These are phyloP conservation scores for Macroglossus sobrinus DNA, from an alignment of 2,113 vertebrate genomes.

Conservation along the genomic window DNA sequence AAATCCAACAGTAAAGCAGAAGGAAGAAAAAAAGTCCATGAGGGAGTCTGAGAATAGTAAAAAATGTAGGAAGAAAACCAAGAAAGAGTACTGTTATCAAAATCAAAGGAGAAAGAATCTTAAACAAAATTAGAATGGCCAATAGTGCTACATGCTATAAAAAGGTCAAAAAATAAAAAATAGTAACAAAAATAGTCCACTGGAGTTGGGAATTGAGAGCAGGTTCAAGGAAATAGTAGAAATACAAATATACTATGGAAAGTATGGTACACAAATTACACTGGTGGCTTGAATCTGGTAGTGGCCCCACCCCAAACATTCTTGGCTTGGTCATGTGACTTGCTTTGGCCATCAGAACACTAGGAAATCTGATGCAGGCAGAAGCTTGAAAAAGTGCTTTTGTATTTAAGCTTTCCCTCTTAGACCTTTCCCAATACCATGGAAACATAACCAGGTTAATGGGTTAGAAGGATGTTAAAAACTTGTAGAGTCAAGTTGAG, in stretches of 20 bases:
- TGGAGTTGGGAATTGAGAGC: background rate
- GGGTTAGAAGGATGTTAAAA: background rate
- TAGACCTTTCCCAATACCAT: background rate
- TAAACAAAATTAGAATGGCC: background rate
- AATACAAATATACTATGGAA: background rate
- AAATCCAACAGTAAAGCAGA: background rate
- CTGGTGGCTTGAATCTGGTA: background rate
- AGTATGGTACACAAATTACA: background rate
- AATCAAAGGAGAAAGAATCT: background rate
- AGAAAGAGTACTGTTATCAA: background rate
- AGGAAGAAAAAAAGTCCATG: background rate
- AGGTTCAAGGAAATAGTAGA: background rate
- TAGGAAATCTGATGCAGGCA: background rate
- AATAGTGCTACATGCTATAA: background rate
- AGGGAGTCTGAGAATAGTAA: background rate
- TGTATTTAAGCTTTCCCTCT: background rate
- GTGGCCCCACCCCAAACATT: background rate
- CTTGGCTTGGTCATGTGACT: background rate
- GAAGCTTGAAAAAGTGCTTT: background rate
- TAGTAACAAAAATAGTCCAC: background rate
- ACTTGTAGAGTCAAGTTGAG: background rate
- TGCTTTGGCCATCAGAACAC: background rate
- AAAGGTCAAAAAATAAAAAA: background rate
- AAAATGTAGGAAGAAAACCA: background rate
- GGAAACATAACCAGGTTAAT: background rate